Percentiles rank a stretch among this genome's conserved stretches.
These are phyloP conservation scores for Emys orbicularis DNA, from an alignment of 2,797 vertebrate genomes.

Conservation along the genomic window DNA sequence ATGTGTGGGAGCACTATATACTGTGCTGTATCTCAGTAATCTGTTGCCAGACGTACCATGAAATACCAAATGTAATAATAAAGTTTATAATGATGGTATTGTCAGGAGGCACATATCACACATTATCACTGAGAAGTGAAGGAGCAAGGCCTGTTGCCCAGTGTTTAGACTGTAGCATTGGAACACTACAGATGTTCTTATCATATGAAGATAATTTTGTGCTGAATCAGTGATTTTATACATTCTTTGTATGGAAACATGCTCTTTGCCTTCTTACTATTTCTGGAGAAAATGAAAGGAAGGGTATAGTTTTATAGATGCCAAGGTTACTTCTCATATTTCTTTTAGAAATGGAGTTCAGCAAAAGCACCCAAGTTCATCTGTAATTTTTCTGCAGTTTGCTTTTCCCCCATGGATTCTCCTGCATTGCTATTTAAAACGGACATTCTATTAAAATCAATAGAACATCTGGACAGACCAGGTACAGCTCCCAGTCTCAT, in stretches of 20 bases:
- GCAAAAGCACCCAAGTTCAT: neutral
- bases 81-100: conserved; percentile 51
- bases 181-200: conserved; percentile 50
- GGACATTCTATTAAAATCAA: conserved; percentile 25
- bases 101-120: conserved; percentile 50
- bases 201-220: conserved; percentile 50
- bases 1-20: conserved; percentile 62
- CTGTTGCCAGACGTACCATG: conserved; percentile 77
- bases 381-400: conserved; percentile 16
- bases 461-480: neutral
- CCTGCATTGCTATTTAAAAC: conserved; percentile 6
- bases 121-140: neutral
- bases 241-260: conserved; percentile 17
- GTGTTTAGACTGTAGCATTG: conserved; percentile 27
- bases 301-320: neutral
- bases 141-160: neutral
- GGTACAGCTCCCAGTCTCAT: neutral
- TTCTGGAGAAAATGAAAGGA: conserved; percentile 7
- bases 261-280: neutral
- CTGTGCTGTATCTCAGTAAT: conserved; percentile 70
- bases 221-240: conserved; percentile 24
- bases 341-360: neutral
- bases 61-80: conserved; percentile 76
- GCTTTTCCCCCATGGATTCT: neutral
- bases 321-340: neutral